phyloP scores from a whole-genome alignment of 2,888 invertebrate species.

The Salpingus planirostris region DNA sequence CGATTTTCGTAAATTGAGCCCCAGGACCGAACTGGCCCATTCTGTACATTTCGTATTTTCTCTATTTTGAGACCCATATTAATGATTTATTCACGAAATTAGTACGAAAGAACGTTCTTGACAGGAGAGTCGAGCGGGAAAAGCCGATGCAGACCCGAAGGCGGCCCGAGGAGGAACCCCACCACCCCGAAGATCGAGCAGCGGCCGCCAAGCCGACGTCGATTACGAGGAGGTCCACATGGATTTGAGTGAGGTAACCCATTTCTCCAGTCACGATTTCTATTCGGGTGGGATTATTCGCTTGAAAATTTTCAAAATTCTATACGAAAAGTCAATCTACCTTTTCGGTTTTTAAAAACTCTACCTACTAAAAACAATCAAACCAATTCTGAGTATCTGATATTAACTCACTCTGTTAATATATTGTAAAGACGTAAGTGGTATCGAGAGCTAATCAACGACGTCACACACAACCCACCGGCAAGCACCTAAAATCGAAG shows the following conservation, averaged over 20 bases:
- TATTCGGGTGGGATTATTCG: no score
- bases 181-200: conserved; percentile 2
- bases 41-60: no score
- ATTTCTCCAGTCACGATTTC: not conserved
- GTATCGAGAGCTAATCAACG: conserved; percentile 29
- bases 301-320: no score
- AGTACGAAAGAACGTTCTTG: conserved; percentile 29
- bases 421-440: conserved; percentile 42
- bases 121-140: conserved; percentile 24
- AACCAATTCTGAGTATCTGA: conserved; percentile 37
- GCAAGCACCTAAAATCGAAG: no score
- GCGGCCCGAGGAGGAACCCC: conserved; percentile 18
- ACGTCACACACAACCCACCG: no score
- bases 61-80: not conserved
- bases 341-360: no score
- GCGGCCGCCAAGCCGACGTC: conserved; percentile 43
- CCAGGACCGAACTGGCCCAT: no score
- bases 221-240: conserved; percentile 71
- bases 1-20: no score
- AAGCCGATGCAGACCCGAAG: no score
- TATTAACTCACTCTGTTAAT: conserved; percentile 46
- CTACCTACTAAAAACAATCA: no score
- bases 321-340: no score
- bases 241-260: conserved; percentile 65
- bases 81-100: conserved; percentile 16